Conservation (phyloP, 2,888 invertebrate species). For the Gerris lacustris region DNA sequence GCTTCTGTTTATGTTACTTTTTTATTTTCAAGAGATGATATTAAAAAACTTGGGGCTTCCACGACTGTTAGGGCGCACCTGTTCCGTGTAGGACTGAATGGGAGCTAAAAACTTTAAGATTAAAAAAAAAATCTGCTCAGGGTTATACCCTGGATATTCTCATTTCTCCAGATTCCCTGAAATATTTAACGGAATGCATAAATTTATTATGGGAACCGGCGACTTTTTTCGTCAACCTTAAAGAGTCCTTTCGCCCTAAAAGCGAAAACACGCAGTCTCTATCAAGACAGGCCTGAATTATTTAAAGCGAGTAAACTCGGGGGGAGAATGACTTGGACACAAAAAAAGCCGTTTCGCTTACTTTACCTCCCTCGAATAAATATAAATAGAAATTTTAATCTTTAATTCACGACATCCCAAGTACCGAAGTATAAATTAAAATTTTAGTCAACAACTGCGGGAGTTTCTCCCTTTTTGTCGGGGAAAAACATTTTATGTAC, state of each 20-base stretch:
- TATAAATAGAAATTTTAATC: constrained; percentile 3
- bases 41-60: not conserved
- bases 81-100: not conserved
- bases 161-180: not conserved
- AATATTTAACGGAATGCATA: not conserved
- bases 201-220: not conserved
- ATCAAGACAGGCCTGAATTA: not conserved
- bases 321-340: not conserved
- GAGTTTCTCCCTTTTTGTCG: not conserved
- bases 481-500: too few relatives aligned
- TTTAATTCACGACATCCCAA: not conserved
- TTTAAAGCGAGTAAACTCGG: not conserved
- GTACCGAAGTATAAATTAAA: constrained; percentile 3
- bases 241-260: not conserved
- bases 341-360: not conserved
- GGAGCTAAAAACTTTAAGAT: not conserved
- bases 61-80: not conserved
- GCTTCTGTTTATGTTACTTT: constrained; percentile 1
- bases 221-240: not conserved
- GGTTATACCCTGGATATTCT: not conserved
- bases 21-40: not conserved
- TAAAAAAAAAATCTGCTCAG: not conserved
- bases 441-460: constrained; percentile 1
- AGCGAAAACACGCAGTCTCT: not conserved
- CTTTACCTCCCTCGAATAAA: not conserved